Evolutionary conservation across 2,888 invertebrate species (phyloP), one percentile per base, ranked within the genome.

Genomic region (Spisula solida): DNA sequence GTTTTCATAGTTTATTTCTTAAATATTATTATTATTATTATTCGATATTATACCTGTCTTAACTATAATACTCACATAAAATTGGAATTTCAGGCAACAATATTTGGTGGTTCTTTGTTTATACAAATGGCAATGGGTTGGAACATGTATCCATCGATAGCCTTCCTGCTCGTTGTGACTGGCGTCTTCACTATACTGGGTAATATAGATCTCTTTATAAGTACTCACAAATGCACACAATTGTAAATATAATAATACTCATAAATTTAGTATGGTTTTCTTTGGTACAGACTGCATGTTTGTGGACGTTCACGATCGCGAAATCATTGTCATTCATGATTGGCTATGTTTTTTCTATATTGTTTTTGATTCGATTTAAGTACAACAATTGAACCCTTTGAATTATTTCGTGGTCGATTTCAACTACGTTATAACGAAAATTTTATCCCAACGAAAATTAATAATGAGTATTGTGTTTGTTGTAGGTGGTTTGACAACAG

Each of bases 341-440:
- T 91, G 97, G 97, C 91, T 95, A 97, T 31, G 97, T 97, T 51
- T 97, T 97, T 51, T 97, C 97, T 82, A n/a, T n/a, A n/a, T n/a
- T n/a, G n/a, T n/a, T n/a, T n/a, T n/a, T n/a, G n/a, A n/a, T n/a
- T n/a, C n/a, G n/a, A n/a, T n/a, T n/a, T n/a, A n/a, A n/a, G n/a
- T n/a, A n/a, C n/a, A n/a, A n/a, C n/a, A n/a, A n/a, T n/a, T n/a
- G n/a, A n/a, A n/a, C n/a, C n/a, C n/a, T n/a, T n/a, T n/a, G n/a
- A n/a, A n/a, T n/a, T n/a, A n/a, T n/a, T n/a, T n/a, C n/a, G n/a
- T n/a, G n/a, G n/a, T n/a, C n/a, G n/a, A n/a, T n/a, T n/a, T n/a
- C n/a, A n/a, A n/a, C n/a, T n/a, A n/a, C n/a, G n/a, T n/a, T n/a
- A n/a, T n/a, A n/a, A n/a, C n/a, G n/a, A n/a, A n/a, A n/a, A n/a